Evolutionary conservation across 2,888 invertebrate genomes (phyloP).

Genomic region (Alloplasta piceator): DNA sequence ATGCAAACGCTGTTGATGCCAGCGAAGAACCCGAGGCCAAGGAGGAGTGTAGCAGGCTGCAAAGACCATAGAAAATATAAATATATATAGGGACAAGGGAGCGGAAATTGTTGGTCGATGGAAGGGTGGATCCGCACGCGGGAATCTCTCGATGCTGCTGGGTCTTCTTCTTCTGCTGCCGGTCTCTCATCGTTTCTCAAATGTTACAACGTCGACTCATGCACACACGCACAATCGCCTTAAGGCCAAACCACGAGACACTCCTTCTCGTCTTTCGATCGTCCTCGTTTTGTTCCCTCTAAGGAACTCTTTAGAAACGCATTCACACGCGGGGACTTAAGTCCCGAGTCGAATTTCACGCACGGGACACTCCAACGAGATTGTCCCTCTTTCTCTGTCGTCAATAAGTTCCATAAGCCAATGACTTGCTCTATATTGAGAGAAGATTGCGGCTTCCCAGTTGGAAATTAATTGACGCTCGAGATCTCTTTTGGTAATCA

Average conservation of each 20-base stretch:
- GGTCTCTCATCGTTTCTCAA: constrained; percentile 38
- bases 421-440: too few species aligned
- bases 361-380: too few species aligned
- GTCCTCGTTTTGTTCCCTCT: neutral
- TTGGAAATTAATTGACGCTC: too few species aligned
- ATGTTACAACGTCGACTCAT: neutral
- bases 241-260: neutral
- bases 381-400: too few species aligned
- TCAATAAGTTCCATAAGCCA: too few species aligned
- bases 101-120: constrained; percentile 62
- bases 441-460: too few species aligned
- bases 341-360: neutral
- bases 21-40: constrained; percentile 27
- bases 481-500: too few species aligned
- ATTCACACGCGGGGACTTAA: constrained; percentile 2
- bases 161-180: constrained; percentile 30
- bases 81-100: constrained; percentile 25
- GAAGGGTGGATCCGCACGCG: constrained; percentile 27
- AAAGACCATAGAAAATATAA: constrained; percentile 36
- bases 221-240: neutral
- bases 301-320: neutral
- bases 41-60: constrained; percentile 21
- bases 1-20: constrained; percentile 25
- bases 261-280: constrained; percentile 21
- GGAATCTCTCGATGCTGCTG: constrained; percentile 36